A percentile compares a stretch with the other conserved stretches of the same genome.
phyloP scores from a whole-genome alignment of 1,140 invertebrate genomes.

The Drosophila funebris region DNA sequence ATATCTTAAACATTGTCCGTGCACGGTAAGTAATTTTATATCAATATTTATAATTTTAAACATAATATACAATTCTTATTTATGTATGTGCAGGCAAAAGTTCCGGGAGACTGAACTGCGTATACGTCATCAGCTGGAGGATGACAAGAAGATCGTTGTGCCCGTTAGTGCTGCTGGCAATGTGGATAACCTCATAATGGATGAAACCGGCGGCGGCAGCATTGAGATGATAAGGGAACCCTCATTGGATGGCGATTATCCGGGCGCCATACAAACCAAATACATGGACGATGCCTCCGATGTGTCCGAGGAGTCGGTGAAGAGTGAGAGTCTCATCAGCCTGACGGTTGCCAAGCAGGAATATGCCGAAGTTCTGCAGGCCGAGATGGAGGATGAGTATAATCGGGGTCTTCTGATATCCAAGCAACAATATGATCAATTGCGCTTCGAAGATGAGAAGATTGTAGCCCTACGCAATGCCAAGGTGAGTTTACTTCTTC shows the following conservation, averaged over 20 bases:
- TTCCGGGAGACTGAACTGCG: conserved; percentile 79
- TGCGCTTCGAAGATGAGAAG: conserved; percentile 77
- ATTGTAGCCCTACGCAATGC: conserved; percentile 71
- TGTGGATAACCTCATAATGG: conserved; percentile 25
- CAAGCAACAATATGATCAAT: conserved; percentile 72
- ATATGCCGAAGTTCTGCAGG: conserved; percentile 65
- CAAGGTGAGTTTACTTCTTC: conserved; percentile 47
- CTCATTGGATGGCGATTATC: conserved; percentile 38
- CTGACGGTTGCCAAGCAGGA: conserved; percentile 66
- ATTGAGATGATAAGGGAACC: conserved; percentile 37
- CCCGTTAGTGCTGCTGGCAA: not conserved
- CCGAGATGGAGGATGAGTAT: conserved; percentile 78
- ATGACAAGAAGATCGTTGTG: conserved; percentile 51
- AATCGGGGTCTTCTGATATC: conserved; percentile 71
- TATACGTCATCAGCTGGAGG: conserved; percentile 71
- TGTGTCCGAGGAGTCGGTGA: conserved; percentile 57
- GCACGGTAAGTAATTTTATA: conserved; percentile 54
- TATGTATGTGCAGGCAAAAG: conserved; percentile 60
- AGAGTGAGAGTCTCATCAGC: conserved; percentile 64
- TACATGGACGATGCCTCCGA: conserved; percentile 71
- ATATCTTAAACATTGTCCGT: conserved; percentile 73
- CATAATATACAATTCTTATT: not conserved
- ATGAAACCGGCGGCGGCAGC: conserved; percentile 25
- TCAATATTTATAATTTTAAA: not conserved
- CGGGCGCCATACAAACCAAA: conserved; percentile 38